Evolutionary conservation across 2,113 vertebrate genomes (phyloP).

Genomic region (Plectropomus leopardus): DNA sequence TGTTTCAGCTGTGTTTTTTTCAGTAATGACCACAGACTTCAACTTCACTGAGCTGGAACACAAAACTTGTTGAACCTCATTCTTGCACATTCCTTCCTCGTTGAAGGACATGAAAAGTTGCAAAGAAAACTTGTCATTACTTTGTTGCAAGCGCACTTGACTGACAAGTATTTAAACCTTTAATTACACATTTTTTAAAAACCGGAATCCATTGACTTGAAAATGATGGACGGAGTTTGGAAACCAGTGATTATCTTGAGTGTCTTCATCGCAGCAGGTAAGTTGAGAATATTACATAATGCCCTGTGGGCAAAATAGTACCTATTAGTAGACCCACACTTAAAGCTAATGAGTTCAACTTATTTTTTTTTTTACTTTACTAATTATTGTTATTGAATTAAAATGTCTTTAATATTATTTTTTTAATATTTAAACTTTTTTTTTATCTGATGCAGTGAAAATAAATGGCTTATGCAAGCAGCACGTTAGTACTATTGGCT

Average conservation of each 20-base stretch:
- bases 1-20: not conserved
- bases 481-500: not conserved
- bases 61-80: conserved; percentile 49
- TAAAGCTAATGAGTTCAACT: not conserved
- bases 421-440: not conserved
- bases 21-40: rapidly evolving
- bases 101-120: no score
- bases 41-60: not conserved
- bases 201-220: not conserved
- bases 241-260: conserved; percentile 45
- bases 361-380: not conserved
- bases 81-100: not conserved
- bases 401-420: not conserved
- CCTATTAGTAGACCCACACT: not conserved
- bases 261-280: conserved; percentile 41
- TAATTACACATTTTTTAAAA: not conserved
- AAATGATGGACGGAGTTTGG: conserved; percentile 46
- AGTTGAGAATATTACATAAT: not conserved
- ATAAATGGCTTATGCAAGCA: not conserved
- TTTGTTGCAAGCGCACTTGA: no score
- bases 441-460: not conserved
- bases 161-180: not conserved
- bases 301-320: not conserved
- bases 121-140: not conserved
- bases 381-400: not conserved